A percentile compares a stretch with the other conserved stretches of the same genome.
phyloP scores from a whole-genome alignment of 2,113 vertebrate genomes.

The Gymnorhina tibicen region DNA sequence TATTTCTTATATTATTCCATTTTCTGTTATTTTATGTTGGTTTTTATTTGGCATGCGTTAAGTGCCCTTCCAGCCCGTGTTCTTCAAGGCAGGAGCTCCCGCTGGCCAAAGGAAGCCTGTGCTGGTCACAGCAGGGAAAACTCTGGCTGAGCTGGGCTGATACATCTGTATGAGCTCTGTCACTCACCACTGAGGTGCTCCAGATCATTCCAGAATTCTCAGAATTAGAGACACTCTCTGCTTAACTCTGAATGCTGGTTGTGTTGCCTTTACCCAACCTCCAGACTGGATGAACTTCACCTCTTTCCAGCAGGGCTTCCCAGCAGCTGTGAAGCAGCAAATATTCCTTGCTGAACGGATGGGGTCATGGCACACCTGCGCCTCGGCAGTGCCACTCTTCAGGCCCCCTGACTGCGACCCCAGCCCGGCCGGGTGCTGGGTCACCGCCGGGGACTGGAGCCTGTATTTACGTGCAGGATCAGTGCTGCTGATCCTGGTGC shows the following conservation, averaged over 20 bases:
- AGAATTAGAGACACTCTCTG: background rate
- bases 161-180: background rate
- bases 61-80: background rate
- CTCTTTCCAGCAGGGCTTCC: background rate
- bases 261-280: background rate
- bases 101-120: background rate
- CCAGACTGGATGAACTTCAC: background rate
- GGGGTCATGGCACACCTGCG: background rate
- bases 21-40: background rate
- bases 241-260: background rate
- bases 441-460: rapidly evolving
- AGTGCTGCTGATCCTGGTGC: background rate
- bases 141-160: background rate
- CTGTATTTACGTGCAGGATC: background rate
- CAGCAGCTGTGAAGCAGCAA: background rate
- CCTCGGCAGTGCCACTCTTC: background rate
- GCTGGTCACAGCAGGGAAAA: background rate
- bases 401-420: background rate
- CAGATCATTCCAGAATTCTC: too few relatives aligned
- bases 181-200: background rate
- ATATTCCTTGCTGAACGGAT: background rate
- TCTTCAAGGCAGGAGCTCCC: background rate
- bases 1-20: background rate
- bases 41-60: background rate
- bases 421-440: too few relatives aligned